These are phyloP conservation scores for Gadus chalcogrammus DNA, from an alignment of 2,113 vertebrate species.

Conservation along the genomic window DNA sequence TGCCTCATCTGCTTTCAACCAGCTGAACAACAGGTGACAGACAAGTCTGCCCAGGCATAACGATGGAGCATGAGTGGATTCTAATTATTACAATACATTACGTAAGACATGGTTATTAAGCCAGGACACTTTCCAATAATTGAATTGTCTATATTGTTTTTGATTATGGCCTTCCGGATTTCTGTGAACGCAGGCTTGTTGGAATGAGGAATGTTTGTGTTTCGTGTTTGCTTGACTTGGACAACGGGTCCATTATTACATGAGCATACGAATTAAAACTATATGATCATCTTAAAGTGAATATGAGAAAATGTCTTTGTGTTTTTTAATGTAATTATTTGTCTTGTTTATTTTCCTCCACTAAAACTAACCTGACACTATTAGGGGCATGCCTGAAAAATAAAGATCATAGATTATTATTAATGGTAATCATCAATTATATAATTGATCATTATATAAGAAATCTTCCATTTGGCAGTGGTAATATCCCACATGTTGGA, in stretches of 20 bases:
- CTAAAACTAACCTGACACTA: not conserved
- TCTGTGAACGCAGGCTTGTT: not conserved
- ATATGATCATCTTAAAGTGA: not conserved
- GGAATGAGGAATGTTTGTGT: not conserved
- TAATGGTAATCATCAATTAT: no score
- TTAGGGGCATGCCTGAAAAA: no score
- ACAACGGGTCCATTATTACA: no score
- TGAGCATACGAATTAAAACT: not conserved
- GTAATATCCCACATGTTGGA: no score
- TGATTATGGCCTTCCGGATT: not conserved
- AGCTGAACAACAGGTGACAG: slow-evolving; percentile 48
- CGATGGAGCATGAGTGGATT: slow-evolving; percentile 21
- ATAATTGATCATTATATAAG: no score
- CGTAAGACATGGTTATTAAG: slow-evolving; percentile 40
- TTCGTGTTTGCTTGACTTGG: no score
- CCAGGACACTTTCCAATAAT: slow-evolving; percentile 30
- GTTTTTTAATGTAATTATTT: not conserved
- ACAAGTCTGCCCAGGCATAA: slow-evolving; percentile 34
- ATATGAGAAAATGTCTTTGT: not conserved
- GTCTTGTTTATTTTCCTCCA: not conserved
- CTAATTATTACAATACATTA: slow-evolving; percentile 23
- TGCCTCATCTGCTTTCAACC: slow-evolving; percentile 39
- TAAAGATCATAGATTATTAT: no score
- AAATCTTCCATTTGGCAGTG: no score
- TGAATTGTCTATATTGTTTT: slow-evolving; percentile 29